Evolutionary conservation across 2,888 invertebrate species (phyloP), one percentile per base, ranked within the genome.

Genomic region (Drosophila phalerata): DNA sequence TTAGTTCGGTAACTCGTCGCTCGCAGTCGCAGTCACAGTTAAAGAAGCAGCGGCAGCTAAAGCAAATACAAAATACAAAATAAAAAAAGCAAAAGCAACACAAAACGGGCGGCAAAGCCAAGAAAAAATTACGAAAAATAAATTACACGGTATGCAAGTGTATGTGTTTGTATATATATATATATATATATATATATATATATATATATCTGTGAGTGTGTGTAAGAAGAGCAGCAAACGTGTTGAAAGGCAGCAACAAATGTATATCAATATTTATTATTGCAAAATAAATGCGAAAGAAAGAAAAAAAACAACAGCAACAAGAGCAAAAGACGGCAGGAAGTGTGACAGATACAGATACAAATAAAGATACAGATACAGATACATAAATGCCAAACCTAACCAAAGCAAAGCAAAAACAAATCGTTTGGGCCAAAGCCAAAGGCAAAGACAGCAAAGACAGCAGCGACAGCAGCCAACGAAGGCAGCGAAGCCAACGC

Each of bases 1-100:
- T 91, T 89, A 81, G 89, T 90, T 91, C 90, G 91, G 90, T 84
- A 89, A 90, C 90, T 91, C 91, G 90, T 90, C 87, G 89, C 85
- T 90, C 88, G 87, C 90, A 51, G 25, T 60, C 47, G 45, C 48
- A 47, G 47, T 38, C 40, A 49, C 53, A 66, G 62, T 42, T 28
- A 32, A 51, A 69, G 58, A 55, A 52, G 49, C 61, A 70, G 32
- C 43, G 58, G 15, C 40, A 38, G 30, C 28, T 25, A 48, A 45
- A 30, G 64, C 45, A 63, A 43, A 25, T n/a, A n/a, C n/a, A n/a
- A n/a, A n/a, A n/a, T n/a, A n/a, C n/a, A n/a, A n/a, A n/a, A n/a
- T n/a, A n/a, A n/a, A n/a, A n/a, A n/a, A n/a, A n/a, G 64, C 45
- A 63, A 43, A 25, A 53, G 45, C 52, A 32, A 48, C 53, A 48